A percentile compares a stretch with the other conserved stretches of the same genome.
Conservation (phyloP, 2,797 vertebrate genomes). For the Luscinia luscinia region DNA sequence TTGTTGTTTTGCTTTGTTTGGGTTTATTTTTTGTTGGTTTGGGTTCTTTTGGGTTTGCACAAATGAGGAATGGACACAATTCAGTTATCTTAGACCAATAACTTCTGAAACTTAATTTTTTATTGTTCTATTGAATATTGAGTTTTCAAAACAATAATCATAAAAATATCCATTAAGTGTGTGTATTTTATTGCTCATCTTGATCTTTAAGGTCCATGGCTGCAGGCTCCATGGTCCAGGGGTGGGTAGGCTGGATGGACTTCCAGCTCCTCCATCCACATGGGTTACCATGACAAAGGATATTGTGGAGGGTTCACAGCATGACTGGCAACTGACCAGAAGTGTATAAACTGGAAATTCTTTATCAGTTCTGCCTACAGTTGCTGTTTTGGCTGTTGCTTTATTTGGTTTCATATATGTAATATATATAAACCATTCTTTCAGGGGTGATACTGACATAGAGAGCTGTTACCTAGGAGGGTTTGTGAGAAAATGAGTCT, state of each 20-base stretch:
- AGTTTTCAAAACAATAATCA: not conserved
- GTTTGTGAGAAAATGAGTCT: not conserved
- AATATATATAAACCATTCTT: not conserved
- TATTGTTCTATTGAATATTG: not conserved
- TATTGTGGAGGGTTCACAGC: not conserved
- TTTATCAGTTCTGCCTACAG: not conserved
- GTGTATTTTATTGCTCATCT: not conserved
- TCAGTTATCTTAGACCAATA: not conserved
- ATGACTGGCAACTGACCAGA: not conserved
- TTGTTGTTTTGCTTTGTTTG: not conserved
- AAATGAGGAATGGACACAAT: not conserved
- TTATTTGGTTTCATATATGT: not conserved
- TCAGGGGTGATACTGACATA: not conserved
- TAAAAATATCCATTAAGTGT: not conserved
- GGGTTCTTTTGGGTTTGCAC: not conserved
- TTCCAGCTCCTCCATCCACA: not conserved
- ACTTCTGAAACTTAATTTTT: not conserved
- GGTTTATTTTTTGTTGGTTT: not conserved
- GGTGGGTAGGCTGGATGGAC: not conserved
- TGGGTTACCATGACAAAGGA: not conserved
- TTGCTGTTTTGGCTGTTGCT: not conserved
- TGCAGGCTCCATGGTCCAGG: not conserved
- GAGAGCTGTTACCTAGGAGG: not conserved
- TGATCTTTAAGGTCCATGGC: not conserved
- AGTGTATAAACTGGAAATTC: not conserved